Evolutionary conservation across 2,113 vertebrate genomes (phyloP).

Genomic region (Pyrgilauda ruficollis): DNA sequence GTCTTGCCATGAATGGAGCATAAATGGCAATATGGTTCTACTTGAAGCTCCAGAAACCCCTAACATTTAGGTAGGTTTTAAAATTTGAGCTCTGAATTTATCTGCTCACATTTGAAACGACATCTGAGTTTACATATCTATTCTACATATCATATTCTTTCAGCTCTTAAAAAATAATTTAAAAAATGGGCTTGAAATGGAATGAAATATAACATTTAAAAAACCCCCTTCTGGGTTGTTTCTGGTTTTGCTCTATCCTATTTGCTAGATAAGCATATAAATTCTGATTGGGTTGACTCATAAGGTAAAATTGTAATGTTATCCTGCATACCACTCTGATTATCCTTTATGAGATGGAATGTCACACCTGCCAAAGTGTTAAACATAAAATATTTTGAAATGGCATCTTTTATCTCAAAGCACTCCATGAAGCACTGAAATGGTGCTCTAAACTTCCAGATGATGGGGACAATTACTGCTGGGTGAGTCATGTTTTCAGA

Average conservation of each 20-base stretch:
- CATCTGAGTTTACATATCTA: background rate
- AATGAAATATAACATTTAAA: background rate
- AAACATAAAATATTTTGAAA: background rate
- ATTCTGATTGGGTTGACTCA: background rate
- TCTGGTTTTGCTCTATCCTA: background rate
- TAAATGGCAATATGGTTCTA: background rate
- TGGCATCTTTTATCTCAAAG: background rate
- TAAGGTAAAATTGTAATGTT: background rate
- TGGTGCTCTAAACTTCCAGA: background rate
- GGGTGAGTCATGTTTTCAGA: background rate
- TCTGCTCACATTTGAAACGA: background rate
- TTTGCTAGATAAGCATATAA: background rate
- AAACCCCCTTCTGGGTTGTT: background rate
- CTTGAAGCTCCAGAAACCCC: background rate
- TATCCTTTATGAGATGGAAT: background rate
- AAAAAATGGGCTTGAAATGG: background rate
- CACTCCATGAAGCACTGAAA: background rate
- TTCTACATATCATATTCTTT: background rate
- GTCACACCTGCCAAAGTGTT: background rate
- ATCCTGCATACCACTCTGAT: background rate
- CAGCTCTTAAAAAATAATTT: background rate
- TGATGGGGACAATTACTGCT: background rate
- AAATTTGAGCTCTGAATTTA: slow-evolving; percentile 1
- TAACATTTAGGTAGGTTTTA: background rate
- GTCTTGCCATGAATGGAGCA: background rate